phyloP scores from a whole-genome alignment of 2,113 vertebrate species.

The Gallinago undulata region DNA sequence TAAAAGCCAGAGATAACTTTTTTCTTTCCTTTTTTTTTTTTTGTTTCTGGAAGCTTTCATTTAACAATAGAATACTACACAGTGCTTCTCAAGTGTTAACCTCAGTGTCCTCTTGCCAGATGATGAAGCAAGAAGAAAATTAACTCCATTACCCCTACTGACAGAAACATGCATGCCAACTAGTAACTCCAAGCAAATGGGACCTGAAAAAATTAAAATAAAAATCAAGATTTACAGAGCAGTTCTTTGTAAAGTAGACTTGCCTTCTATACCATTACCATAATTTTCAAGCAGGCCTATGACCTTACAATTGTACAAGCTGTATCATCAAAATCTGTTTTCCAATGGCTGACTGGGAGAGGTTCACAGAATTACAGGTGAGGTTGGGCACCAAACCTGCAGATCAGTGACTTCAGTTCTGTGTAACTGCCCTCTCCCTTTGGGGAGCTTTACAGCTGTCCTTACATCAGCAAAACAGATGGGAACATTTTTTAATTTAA shows the following conservation, averaged over 20 bases:
- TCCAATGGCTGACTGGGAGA: neutral
- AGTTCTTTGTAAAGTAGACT: neutral
- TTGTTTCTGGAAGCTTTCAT: slow-evolving; percentile 6
- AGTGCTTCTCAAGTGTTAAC: neutral
- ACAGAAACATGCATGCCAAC: neutral
- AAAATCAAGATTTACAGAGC: neutral
- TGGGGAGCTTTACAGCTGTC: neutral
- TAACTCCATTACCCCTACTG: neutral
- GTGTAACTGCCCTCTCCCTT: neutral
- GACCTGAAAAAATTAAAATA: neutral
- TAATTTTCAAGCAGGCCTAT: neutral
- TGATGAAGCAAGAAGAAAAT: neutral
- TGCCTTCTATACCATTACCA: neutral
- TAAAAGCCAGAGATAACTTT: neutral
- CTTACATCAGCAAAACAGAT: slow-evolving; percentile 26
- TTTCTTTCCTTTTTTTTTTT: neutral
- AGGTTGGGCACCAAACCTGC: neutral
- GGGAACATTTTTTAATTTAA: slow-evolving; percentile 1
- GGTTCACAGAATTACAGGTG: neutral
- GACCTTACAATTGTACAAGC: neutral
- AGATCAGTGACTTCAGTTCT: neutral
- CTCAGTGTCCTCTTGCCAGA: neutral
- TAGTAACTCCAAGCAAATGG: neutral
- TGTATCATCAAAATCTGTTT: neutral
- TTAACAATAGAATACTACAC: slow-evolving; percentile 8